Evolutionary conservation across 2,113 vertebrate genomes (phyloP).

Genomic region (Myocastor coypus): DNA sequence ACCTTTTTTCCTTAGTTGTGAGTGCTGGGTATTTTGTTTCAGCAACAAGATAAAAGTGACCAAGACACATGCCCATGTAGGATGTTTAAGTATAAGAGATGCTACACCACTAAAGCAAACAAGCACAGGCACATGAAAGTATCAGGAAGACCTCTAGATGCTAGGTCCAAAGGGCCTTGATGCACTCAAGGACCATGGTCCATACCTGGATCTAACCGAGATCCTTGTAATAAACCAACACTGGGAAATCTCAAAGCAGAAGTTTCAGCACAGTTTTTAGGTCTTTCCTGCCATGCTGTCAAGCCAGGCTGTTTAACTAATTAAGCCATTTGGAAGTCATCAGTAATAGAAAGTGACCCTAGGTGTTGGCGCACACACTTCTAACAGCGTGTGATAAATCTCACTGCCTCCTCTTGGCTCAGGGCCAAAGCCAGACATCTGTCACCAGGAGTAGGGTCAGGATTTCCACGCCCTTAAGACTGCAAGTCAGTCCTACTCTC

Average conservation of each 20-base stretch:
- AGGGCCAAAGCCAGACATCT: constrained; percentile 31
- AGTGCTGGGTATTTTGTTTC: too few species aligned
- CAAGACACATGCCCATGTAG: not conserved
- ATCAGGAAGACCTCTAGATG: not conserved
- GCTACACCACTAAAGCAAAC: not conserved
- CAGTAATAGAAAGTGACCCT: not conserved
- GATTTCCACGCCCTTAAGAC: not conserved
- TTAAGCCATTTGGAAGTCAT: constrained; percentile 57
- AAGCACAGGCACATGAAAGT: not conserved
- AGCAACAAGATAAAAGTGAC: too few species aligned
- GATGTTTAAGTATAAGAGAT: constrained; percentile 6
- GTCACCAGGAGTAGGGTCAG: not conserved
- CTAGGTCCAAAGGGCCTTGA: not conserved
- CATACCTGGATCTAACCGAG: constrained; percentile 21
- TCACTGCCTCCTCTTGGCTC: not conserved
- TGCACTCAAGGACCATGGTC: not conserved
- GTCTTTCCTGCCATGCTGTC: not conserved
- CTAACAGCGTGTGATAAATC: not conserved
- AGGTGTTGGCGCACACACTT: not conserved
- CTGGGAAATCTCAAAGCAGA: constrained; percentile 6
- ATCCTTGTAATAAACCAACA: constrained; percentile 10
- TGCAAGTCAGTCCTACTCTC: not conserved
- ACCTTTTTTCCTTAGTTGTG: too few species aligned
- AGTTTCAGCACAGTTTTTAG: constrained; percentile 21
- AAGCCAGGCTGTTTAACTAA: constrained; percentile 44